Evolutionary conservation across 1,140 invertebrate genomes (phyloP).

Genomic region (Apis mellifera): DNA sequence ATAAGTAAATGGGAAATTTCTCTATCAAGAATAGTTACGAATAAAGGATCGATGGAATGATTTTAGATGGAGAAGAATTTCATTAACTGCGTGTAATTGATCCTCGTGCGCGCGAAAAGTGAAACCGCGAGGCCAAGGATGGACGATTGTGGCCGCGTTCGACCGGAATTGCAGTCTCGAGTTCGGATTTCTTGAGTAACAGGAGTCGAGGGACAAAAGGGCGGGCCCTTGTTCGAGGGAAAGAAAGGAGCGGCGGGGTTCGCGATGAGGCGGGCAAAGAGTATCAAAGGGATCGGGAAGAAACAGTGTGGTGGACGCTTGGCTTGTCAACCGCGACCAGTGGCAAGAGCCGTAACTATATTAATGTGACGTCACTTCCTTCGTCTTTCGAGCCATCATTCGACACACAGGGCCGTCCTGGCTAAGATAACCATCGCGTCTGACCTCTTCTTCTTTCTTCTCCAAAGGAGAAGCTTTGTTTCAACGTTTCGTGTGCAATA

Average conservation of each 20-base stretch:
- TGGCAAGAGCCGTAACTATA: slow-evolving; percentile 70
- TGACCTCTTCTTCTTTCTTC: not conserved
- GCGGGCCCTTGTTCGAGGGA: slow-evolving; percentile 1
- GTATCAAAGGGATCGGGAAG: slow-evolving; percentile 64
- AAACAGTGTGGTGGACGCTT: slow-evolving; percentile 72
- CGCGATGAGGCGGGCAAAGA: slow-evolving; percentile 57
- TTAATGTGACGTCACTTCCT: slow-evolving; percentile 77
- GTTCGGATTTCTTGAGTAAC: slow-evolving; percentile 15
- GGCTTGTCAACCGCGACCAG: slow-evolving; percentile 77
- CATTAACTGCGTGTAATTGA: slow-evolving; percentile 3
- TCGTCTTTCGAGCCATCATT: slow-evolving; percentile 58
- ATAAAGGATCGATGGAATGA: no score
- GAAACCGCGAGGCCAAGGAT: not conserved
- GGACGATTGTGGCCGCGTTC: not conserved
- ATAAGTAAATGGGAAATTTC: no score
- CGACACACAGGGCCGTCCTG: slow-evolving; percentile 14
- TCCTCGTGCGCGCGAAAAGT: not conserved
- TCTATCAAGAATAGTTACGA: no score
- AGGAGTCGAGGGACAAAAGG: slow-evolving; percentile 7
- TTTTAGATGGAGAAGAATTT: no score
- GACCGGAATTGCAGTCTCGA: slow-evolving; percentile 18
- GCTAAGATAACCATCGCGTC: slow-evolving; percentile 30
- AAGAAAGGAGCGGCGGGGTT: slow-evolving; percentile 55
- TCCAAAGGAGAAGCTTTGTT: not conserved
- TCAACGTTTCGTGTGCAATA: not conserved